These are phyloP conservation scores for Alcis repandata DNA, from an alignment of 2,888 invertebrate genomes.

Conservation along the genomic window DNA sequence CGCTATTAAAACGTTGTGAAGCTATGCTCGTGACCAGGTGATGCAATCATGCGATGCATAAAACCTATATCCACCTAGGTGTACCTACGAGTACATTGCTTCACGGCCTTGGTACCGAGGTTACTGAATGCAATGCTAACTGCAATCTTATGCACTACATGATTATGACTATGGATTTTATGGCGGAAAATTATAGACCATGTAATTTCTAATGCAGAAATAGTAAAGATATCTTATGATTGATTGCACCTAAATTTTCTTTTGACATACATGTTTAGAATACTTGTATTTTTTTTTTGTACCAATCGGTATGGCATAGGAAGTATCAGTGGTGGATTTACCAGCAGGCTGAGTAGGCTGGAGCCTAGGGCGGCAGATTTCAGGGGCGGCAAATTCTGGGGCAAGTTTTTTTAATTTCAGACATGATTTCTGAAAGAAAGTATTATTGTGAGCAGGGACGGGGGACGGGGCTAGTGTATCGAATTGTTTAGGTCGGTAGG, in stretches of 20 bases:
- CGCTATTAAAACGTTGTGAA: conserved; percentile 22
- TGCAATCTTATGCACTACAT: conserved; percentile 66
- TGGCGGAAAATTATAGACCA: conserved; percentile 8
- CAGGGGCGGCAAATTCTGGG: no score
- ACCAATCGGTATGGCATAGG: background rate
- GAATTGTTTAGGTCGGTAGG: no score
- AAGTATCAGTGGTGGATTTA: conserved; percentile 29
- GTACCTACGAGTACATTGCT: conserved; percentile 60
- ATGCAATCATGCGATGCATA: conserved; percentile 74
- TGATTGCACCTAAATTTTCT: background rate
- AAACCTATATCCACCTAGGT: conserved; percentile 69
- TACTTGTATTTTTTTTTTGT: no score
- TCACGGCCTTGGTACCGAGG: conserved; percentile 80
- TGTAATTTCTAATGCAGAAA: conserved; percentile 2
- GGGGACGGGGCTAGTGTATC: no score
- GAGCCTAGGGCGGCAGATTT: no score
- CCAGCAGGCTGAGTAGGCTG: no score
- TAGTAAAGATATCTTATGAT: background rate
- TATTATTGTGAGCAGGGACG: no score
- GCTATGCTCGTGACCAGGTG: conserved; percentile 53
- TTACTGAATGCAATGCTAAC: conserved; percentile 74
- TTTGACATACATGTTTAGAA: no score
- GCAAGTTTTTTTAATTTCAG: no score
- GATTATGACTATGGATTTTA: conserved; percentile 31
- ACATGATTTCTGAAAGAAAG: no score